These are phyloP conservation scores for Stichopus chloronotus DNA, from an alignment of 35 echinoderm and acorn worm species.

Conservation along the genomic window DNA sequence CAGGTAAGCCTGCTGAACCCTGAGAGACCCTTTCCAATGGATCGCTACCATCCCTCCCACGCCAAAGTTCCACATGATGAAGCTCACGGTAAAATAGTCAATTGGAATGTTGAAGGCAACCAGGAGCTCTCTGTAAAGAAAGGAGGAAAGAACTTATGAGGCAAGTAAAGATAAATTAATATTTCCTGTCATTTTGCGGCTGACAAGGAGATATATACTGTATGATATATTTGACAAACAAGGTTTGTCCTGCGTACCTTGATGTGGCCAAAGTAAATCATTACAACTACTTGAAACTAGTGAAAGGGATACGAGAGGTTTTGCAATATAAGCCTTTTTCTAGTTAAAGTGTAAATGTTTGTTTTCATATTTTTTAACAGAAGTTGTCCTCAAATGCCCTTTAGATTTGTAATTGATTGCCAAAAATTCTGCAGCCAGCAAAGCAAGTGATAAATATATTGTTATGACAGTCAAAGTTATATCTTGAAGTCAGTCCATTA, in stretches of 20 bases:
- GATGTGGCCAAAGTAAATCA: no score
- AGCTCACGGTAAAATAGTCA: conserved; percentile 84
- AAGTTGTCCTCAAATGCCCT: no score
- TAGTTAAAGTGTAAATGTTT: no score
- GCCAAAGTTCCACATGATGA: conserved; percentile 98
- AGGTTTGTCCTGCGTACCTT: neutral
- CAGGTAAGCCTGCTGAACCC: conserved; percentile 90
- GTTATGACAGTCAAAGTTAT: no score
- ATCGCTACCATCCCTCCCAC: conserved; percentile 88
- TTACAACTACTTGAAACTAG: no score
- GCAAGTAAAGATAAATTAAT: neutral
- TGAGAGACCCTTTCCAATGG: conserved; percentile 88
- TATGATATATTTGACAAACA: neutral
- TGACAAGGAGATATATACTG: neutral
- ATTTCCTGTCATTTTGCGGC: neutral
- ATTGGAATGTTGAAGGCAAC: conserved; percentile 91
- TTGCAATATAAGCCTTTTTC: no score
- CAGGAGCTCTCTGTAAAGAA: conserved; percentile 80
- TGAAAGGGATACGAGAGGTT: no score
- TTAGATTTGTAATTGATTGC: no score
- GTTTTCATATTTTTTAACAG: no score
- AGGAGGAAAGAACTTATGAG: neutral
- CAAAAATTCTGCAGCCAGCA: no score
- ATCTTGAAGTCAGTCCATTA: no score
- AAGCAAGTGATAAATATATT: no score